Evolutionary conservation across 1,140 invertebrate genomes (phyloP).

Genomic region (Caenorhabditis inopinata): DNA sequence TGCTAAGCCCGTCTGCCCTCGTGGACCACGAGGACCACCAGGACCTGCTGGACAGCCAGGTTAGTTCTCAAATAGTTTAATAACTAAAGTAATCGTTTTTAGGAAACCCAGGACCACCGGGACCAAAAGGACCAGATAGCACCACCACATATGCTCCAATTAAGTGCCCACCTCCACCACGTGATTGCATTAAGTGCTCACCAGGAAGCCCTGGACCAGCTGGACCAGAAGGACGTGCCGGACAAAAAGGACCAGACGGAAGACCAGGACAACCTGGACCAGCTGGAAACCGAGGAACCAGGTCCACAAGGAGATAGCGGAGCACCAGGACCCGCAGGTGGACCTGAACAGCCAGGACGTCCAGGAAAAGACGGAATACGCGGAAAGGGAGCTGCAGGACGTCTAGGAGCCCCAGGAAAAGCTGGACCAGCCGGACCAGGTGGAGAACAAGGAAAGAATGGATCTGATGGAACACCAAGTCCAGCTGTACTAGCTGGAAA

Average conservation of each 20-base stretch:
- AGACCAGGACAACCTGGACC: slow-evolving; percentile 20
- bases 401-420: slow-evolving; percentile 12
- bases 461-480: slow-evolving; percentile 17
- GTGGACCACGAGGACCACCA: slow-evolving; percentile 46
- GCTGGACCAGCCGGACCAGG: slow-evolving; percentile 27
- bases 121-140: slow-evolving; percentile 46
- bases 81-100: not conserved
- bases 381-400: slow-evolving; percentile 34
- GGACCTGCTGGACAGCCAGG: slow-evolving; percentile 38
- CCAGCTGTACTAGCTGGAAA: too few species aligned
- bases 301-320: slow-evolving; percentile 41
- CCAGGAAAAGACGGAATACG: not conserved
- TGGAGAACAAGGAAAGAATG: too few species aligned
- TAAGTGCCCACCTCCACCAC: slow-evolving; percentile 7
- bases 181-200: slow-evolving; percentile 50
- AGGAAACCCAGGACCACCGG: slow-evolving; percentile 37
- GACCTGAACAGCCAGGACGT: not conserved
- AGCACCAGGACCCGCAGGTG: slow-evolving; percentile 33
- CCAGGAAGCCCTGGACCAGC: slow-evolving; percentile 31
- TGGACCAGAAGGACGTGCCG: slow-evolving; percentile 28
- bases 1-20: slow-evolving; percentile 40
- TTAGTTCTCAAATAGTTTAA: not conserved
- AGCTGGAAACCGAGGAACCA: slow-evolving; percentile 1
- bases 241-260: slow-evolving; percentile 1
- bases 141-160: slow-evolving; percentile 44